Evolutionary conservation across 2,113 vertebrate species (phyloP).

Genomic region (Sphaerodactylus townsendi): DNA sequence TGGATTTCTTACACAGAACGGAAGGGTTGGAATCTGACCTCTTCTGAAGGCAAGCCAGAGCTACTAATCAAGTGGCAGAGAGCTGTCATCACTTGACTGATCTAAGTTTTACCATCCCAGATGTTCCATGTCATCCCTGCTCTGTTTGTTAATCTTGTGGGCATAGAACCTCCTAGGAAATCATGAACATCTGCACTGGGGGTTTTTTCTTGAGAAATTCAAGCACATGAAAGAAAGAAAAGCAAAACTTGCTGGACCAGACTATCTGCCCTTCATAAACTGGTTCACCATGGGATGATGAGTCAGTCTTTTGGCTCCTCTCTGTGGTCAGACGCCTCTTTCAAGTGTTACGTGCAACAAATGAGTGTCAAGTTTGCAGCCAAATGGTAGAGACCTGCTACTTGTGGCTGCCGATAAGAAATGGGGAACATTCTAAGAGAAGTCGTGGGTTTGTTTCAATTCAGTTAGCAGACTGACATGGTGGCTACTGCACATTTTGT

Average conservation of each 20-base stretch:
- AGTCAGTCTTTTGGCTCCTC: neutral
- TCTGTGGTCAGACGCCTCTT: neutral
- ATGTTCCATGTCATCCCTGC: neutral
- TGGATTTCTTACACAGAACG: neutral
- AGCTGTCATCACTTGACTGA: neutral
- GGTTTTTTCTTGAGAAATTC: accelerated
- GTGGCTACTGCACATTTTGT: too few relatives aligned
- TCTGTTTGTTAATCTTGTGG: neutral
- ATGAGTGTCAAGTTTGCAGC: neutral
- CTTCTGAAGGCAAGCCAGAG: neutral
- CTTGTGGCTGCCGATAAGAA: neutral
- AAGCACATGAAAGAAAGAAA: neutral
- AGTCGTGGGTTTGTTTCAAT: too few relatives aligned
- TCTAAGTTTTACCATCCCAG: neutral
- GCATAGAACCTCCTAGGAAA: neutral
- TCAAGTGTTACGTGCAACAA: neutral
- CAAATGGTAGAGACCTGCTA: neutral
- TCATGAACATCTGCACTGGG: neutral
- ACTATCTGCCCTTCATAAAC: too few relatives aligned
- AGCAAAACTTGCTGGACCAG: too few relatives aligned
- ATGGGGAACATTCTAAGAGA: too few relatives aligned
- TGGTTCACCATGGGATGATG: neutral
- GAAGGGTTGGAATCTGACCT: neutral
- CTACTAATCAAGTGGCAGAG: slow-evolving; percentile 11
- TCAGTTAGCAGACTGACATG: too few relatives aligned